A percentile compares a stretch with the other conserved stretches of the same genome.
Conservation (phyloP, 2,797 vertebrate genomes). For the Choloepus didactylus region DNA sequence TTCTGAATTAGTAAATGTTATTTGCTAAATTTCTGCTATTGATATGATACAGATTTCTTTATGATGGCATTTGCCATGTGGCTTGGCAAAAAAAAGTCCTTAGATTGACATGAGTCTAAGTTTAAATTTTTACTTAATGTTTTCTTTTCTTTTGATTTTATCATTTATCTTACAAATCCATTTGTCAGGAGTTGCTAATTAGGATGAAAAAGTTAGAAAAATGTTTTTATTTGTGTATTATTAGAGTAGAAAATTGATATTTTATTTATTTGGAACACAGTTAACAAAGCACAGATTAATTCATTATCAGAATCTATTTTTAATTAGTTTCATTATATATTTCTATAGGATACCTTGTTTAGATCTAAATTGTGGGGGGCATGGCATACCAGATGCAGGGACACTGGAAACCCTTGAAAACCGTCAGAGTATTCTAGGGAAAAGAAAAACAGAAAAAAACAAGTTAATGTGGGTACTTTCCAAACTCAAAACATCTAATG, state of each 20-base stretch:
- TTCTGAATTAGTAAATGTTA: constrained; percentile 5
- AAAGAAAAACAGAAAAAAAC: background rate
- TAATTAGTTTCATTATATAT: background rate
- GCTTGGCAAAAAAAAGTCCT: background rate
- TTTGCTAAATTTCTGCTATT: constrained; percentile 28
- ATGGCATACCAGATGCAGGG: background rate
- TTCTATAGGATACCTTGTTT: constrained; percentile 46
- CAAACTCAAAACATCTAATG: background rate
- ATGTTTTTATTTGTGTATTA: background rate
- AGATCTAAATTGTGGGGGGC: background rate
- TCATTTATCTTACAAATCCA: background rate
- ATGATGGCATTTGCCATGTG: background rate
- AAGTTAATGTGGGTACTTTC: background rate
- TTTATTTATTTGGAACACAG: constrained; percentile 36
- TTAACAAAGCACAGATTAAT: background rate
- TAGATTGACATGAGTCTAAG: background rate
- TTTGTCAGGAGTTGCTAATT: background rate
- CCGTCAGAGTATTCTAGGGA: background rate
- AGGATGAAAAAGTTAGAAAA: background rate
- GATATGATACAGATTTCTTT: constrained; percentile 29
- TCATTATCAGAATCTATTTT: constrained; percentile 2
- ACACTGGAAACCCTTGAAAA: background rate
- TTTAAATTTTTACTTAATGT: constrained; percentile 35
- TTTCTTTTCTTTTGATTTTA: constrained; percentile 52
- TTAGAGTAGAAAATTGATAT: constrained; percentile 9